Conservation (phyloP, 2,797 vertebrate genomes). For the Leucoraja ocellata region DNA sequence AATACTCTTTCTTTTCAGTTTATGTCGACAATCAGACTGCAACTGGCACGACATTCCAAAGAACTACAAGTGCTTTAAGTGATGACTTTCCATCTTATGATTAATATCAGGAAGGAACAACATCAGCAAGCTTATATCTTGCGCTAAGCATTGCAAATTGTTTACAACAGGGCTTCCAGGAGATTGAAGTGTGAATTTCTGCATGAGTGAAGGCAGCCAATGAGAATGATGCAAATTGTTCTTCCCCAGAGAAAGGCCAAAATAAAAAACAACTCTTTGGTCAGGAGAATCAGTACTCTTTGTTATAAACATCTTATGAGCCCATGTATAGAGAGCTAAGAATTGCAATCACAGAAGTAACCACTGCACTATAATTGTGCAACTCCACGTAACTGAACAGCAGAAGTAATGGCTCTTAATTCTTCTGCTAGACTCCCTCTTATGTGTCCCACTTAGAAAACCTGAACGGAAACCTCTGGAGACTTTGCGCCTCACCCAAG, state of each 20-base stretch:
- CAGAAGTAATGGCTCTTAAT: not conserved
- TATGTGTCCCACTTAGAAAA: too few relatives aligned
- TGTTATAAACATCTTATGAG: not conserved
- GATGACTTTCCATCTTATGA: not conserved
- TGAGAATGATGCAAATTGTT: not conserved
- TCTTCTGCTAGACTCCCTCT: not conserved
- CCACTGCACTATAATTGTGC: not conserved
- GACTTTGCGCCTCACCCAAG: too few relatives aligned
- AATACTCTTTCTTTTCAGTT: not conserved
- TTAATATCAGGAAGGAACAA: not conserved
- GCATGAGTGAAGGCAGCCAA: not conserved
- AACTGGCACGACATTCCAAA: constrained; percentile 1
- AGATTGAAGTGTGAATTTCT: not conserved
- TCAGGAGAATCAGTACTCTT: not conserved
- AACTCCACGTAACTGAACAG: not conserved
- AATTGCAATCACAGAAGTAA: not conserved
- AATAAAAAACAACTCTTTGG: not conserved
- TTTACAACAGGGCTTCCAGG: not conserved
- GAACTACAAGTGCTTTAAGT: not conserved
- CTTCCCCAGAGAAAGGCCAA: not conserved
- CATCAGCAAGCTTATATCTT: not conserved
- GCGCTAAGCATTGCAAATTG: not conserved
- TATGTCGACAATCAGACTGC: not conserved
- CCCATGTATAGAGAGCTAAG: not conserved
- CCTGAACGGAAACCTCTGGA: too few relatives aligned